A percentile compares a stretch with the other conserved stretches of the same genome.
These are phyloP conservation scores for Eulithis testata DNA, from an alignment of 2,888 invertebrate species.

Conservation along the genomic window DNA sequence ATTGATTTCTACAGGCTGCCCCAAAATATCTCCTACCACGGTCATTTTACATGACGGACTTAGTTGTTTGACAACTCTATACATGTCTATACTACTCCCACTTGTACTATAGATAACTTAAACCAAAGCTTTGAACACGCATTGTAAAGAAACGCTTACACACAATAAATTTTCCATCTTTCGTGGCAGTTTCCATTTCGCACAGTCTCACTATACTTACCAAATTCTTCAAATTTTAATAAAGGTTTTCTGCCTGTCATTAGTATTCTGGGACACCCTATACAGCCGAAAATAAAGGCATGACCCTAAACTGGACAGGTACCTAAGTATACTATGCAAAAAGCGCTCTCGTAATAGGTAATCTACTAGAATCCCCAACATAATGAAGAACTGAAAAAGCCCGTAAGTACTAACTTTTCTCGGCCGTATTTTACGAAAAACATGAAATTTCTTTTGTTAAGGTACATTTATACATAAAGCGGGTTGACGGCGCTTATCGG, in stretches of 20 bases:
- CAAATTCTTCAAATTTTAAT: too few relatives aligned
- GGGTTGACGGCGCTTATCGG: not conserved
- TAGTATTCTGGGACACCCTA: slow-evolving; percentile 1
- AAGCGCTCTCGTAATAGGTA: slow-evolving; percentile 29
- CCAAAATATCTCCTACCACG: not conserved
- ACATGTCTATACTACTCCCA: too few relatives aligned
- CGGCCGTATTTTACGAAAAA: slow-evolving; percentile 28
- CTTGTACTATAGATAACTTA: too few relatives aligned
- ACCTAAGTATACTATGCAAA: slow-evolving; percentile 26
- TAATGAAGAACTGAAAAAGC: slow-evolving; percentile 32
- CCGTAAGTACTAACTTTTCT: slow-evolving; percentile 16
- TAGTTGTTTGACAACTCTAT: too few relatives aligned
- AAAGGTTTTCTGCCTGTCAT: not conserved
- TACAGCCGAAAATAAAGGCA: slow-evolving; percentile 13
- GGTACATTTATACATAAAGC: slow-evolving; percentile 4
- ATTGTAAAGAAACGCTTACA: not conserved
- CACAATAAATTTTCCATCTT: too few relatives aligned
- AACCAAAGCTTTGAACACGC: not conserved
- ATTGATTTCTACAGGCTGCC: slow-evolving; percentile 1
- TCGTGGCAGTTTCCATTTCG: too few relatives aligned
- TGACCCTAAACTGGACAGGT: slow-evolving; percentile 6
- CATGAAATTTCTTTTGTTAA: slow-evolving; percentile 20
- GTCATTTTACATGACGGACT: too few relatives aligned
- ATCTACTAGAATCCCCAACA: slow-evolving; percentile 31
- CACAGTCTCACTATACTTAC: too few relatives aligned